Evolutionary conservation across 2,888 invertebrate species (phyloP).

Genomic region (Thymelicus sylvestris): DNA sequence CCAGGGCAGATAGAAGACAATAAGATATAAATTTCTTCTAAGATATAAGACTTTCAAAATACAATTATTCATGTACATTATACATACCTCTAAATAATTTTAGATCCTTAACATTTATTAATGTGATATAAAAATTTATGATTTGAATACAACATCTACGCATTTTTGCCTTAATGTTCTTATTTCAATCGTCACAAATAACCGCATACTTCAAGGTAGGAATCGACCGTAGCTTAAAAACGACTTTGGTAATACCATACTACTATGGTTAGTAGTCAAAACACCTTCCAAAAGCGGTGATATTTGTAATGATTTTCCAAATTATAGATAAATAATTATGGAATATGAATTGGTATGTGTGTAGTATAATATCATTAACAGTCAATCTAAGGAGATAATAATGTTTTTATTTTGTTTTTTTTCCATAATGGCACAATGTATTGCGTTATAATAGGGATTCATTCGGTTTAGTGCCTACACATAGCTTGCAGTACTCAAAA

Average conservation of each 20-base stretch:
- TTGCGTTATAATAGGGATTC: conserved; percentile 9
- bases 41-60: conserved; percentile 35
- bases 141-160: conserved; percentile 25
- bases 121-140: conserved; percentile 26
- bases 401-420: conserved; percentile 1
- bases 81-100: conserved; percentile 27
- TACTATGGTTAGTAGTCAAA: not conserved
- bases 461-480: conserved; percentile 1
- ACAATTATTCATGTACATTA: conserved; percentile 29
- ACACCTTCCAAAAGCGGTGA: not conserved
- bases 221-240: conserved; percentile 2
- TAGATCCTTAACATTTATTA: conserved; percentile 25
- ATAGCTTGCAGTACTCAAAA: not conserved
- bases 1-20: conserved; percentile 24
- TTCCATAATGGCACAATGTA: conserved; percentile 22
- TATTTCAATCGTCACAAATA: conserved; percentile 6
- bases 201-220: not conserved
- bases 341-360: not conserved
- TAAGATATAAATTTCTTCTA: conserved; percentile 26
- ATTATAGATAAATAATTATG: too few relatives aligned
- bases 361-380: not conserved
- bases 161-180: conserved; percentile 7
- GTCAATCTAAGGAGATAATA: not conserved
- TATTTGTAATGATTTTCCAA: not conserved
- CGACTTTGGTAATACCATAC: not conserved